Base-by-base conservation (phyloP, 2,888 invertebrate species). In the Polyploca ridens region DNA sequence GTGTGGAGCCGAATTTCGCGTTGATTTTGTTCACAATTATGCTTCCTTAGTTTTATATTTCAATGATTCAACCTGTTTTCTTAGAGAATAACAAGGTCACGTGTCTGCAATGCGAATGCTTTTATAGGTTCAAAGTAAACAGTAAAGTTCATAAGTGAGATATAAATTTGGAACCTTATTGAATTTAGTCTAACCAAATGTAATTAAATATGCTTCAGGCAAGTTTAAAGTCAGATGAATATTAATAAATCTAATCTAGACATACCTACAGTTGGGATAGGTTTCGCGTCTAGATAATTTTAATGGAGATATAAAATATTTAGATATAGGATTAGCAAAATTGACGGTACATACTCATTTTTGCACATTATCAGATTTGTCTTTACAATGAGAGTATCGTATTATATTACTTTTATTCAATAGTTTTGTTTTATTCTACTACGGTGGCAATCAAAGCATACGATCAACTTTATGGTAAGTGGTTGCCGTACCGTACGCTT, bases 131-230 rank as follows among this genome's bases (percentile, higher is more conserved):
- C 19, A 54, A 16, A 5, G 3, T 54, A 54, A 54, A 41, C 61
- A 35, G 14, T 59, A 7, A 19, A 27, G 44, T 5, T 41, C 16
- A 35, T 59, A 49, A 35, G 58, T 58, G 58, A 44, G 62, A 44
- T 60, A 38, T 44, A 61, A 61, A 61, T 61, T 41, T 27, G 5
- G 4, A 33, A 33, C 59, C 13, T 62, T 69, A 80, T 73, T 74
- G 62, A 79, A 80, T 83, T 82, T 70, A 79, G 71, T 67, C 57
- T 69, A 70, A 70, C 69, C 63, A 69, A 84, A 83, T 79, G 69
- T 69, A 69, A 80, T 85, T 83, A 69, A 78, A 78, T 62, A 70
- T 60, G 83, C 84, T 75, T 57, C 49, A 44, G 77, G 86, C 72
- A 44, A 41, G 61, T 63, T 67, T 66, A 66, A 76, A 38, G 44